These are phyloP conservation scores for Neotoma lepida DNA, from an alignment of 2,113 vertebrate genomes.

Conservation along the genomic window DNA sequence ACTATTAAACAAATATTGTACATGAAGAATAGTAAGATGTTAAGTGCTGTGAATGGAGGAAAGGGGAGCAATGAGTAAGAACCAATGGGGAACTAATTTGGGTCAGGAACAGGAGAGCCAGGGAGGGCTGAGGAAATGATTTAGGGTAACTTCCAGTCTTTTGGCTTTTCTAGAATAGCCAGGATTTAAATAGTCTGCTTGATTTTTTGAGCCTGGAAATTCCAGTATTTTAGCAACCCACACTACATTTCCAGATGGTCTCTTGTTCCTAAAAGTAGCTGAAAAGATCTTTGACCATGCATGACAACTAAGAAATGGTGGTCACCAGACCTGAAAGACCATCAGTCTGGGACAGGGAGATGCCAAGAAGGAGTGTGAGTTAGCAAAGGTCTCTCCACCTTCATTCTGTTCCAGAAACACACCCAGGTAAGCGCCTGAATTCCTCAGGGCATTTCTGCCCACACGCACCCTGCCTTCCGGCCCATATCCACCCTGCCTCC, in stretches of 20 bases:
- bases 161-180: background rate
- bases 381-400: background rate
- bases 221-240: background rate
- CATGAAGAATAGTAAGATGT: background rate
- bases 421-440: background rate
- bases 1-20: background rate
- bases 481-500: background rate
- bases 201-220: background rate
- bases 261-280: background rate
- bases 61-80: background rate
- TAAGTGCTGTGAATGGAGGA: background rate
- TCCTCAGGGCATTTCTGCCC: background rate
- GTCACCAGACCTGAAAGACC: background rate
- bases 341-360: background rate
- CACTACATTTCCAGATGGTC: background rate
- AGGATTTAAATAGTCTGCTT: background rate
- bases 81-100: background rate
- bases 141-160: background rate
- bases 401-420: background rate
- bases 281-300: background rate
- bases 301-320: background rate
- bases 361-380: fast-evolving
- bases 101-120: fast-evolving
- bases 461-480: background rate
- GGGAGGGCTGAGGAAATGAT: background rate